These are phyloP conservation scores for Microchirus variegatus DNA, from an alignment of 2,797 vertebrate species.

Conservation along the genomic window DNA sequence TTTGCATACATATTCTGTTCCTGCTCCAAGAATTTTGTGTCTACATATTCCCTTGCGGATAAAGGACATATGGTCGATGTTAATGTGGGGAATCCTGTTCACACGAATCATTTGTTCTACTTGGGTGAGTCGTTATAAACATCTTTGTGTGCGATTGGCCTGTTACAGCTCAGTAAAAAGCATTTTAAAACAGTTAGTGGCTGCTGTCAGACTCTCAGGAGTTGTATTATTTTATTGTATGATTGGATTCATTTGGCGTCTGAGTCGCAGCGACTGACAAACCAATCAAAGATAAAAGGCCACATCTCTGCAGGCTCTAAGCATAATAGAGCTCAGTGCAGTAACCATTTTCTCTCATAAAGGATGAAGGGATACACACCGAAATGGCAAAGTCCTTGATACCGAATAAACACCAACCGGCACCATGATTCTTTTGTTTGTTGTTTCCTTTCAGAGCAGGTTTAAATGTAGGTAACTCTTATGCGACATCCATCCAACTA, in stretches of 20 bases:
- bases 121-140: no score
- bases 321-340: not conserved
- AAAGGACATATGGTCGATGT: no score
- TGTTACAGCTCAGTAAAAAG: no score
- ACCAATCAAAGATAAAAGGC: conserved; percentile 19
- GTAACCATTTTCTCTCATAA: not conserved
- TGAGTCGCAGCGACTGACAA: conserved; percentile 11
- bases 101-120: no score
- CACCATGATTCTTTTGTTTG: not conserved
- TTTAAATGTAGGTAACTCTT: not conserved
- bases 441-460: no score
- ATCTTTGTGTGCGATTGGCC: no score
- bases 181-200: not conserved
- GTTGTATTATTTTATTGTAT: conserved; percentile 22
- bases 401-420: not conserved
- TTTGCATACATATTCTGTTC: no score
- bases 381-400: not conserved
- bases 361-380: not conserved
- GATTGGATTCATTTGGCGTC: conserved; percentile 12
- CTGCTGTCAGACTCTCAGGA: conserved; percentile 3
- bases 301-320: conserved; percentile 10
- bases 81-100: no score
- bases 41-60: no score
- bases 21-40: no score
- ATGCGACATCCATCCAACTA: not conserved